Percentiles rank a stretch among this genome's conserved stretches.
Evolutionary conservation across 1,140 invertebrate genomes (phyloP).

Genomic region (Anastrepha ludens): DNA sequence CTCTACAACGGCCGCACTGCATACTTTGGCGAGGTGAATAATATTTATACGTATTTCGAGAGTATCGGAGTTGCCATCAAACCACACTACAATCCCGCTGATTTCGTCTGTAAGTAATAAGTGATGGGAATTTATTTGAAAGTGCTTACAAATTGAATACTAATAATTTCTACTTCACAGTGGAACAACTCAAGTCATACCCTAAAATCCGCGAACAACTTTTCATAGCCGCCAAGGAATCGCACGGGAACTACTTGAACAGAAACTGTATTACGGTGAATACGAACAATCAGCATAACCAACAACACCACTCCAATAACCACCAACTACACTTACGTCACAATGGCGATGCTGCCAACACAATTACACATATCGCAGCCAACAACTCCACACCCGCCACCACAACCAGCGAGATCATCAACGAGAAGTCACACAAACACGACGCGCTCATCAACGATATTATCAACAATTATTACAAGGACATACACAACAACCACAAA

Average conservation of each 20-base stretch:
- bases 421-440: conserved; percentile 58
- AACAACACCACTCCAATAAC: conserved; percentile 51
- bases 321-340: conserved; percentile 48
- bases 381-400: neutral
- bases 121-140: neutral
- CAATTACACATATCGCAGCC: neutral
- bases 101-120: conserved; percentile 85
- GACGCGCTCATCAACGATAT: conserved; percentile 69
- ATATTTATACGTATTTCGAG: conserved; percentile 86
- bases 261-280: conserved; percentile 78
- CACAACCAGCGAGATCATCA: neutral
- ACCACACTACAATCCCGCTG: conserved; percentile 90
- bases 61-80: conserved; percentile 83
- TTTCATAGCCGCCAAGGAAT: conserved; percentile 78
- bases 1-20: conserved; percentile 86
- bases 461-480: conserved; percentile 70
- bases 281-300: conserved; percentile 45
- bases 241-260: conserved; percentile 76
- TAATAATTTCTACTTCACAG: conserved; percentile 71
- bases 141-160: neutral
- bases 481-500: conserved; percentile 54
- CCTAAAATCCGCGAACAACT: conserved; percentile 82
- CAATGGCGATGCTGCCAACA: conserved; percentile 48
- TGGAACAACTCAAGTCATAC: conserved; percentile 86
- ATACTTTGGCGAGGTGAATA: conserved; percentile 86